phyloP scores from a whole-genome alignment of 2,113 vertebrate genomes.

The Nothoprocta perdicaria region DNA sequence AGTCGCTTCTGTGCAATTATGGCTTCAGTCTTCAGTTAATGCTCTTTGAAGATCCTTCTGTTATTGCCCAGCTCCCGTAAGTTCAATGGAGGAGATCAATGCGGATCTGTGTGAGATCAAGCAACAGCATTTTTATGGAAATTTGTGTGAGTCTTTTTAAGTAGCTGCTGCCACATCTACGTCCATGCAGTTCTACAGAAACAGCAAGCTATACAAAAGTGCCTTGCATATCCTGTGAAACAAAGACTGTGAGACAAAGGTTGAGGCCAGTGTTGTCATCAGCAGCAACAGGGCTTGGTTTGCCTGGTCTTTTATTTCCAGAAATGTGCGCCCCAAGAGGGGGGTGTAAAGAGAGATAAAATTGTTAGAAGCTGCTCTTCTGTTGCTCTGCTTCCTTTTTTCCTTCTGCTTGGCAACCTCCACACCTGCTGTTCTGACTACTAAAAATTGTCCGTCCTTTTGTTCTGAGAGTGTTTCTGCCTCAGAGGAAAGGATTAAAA shows the following conservation, averaged over 20 bases:
- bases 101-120: neutral
- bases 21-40: neutral
- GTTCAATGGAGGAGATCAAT: neutral
- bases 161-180: neutral
- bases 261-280: neutral
- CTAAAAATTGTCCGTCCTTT: constrained; percentile 50
- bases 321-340: neutral
- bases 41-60: neutral
- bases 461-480: constrained; percentile 3
- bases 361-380: constrained; percentile 8
- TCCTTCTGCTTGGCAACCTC: constrained; percentile 41
- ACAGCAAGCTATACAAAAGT: neutral
- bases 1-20: neutral
- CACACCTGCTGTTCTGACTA: constrained; percentile 48
- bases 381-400: constrained; percentile 18
- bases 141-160: neutral
- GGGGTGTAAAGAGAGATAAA: neutral
- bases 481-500: neutral
- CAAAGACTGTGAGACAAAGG: neutral
- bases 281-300: neutral
- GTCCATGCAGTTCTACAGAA: neutral
- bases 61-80: neutral
- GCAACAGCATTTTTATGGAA: neutral
- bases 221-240: neutral
- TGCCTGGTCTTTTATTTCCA: neutral